A percentile compares a stretch with the other conserved stretches of the same genome.
phyloP scores from a whole-genome alignment of 2,888 invertebrate species.

The Glaucopsyche alexis region DNA sequence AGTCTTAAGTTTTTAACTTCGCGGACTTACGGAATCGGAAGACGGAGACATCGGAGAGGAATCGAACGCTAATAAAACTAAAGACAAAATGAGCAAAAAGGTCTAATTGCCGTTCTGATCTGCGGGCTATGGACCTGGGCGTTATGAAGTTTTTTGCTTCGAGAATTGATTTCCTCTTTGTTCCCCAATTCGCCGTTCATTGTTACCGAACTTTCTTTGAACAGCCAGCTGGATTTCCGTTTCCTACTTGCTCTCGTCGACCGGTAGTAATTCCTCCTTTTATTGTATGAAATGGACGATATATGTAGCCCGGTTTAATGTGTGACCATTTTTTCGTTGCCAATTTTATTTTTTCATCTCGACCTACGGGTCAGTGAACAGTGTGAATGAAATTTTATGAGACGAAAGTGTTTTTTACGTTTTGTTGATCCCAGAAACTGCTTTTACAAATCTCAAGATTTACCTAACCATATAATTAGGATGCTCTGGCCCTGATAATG shows the following conservation, averaged over 20 bases:
- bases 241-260: slow-evolving; percentile 21
- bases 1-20: not conserved
- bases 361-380: slow-evolving; percentile 1
- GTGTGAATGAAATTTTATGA: not conserved
- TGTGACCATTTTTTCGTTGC: slow-evolving; percentile 5
- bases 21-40: not conserved
- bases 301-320: slow-evolving; percentile 27
- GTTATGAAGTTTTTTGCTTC: slow-evolving; percentile 31
- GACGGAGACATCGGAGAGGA: slow-evolving; percentile 2
- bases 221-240: slow-evolving; percentile 32
- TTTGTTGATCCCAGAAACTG: not conserved
- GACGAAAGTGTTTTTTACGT: not conserved
- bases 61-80: slow-evolving; percentile 5
- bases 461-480: not conserved
- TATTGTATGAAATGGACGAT: slow-evolving; percentile 26
- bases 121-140: slow-evolving; percentile 21
- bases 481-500: not conserved
- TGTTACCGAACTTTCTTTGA: slow-evolving; percentile 31
- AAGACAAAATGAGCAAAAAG: slow-evolving; percentile 1
- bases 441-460: not conserved
- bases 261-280: slow-evolving; percentile 32
- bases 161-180: slow-evolving; percentile 29
- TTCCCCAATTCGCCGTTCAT: slow-evolving; percentile 20
- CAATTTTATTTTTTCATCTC: slow-evolving; percentile 5
- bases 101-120: slow-evolving; percentile 30